Conservation (phyloP, 2,797 vertebrate species). For the Tapirus indicus region DNA sequence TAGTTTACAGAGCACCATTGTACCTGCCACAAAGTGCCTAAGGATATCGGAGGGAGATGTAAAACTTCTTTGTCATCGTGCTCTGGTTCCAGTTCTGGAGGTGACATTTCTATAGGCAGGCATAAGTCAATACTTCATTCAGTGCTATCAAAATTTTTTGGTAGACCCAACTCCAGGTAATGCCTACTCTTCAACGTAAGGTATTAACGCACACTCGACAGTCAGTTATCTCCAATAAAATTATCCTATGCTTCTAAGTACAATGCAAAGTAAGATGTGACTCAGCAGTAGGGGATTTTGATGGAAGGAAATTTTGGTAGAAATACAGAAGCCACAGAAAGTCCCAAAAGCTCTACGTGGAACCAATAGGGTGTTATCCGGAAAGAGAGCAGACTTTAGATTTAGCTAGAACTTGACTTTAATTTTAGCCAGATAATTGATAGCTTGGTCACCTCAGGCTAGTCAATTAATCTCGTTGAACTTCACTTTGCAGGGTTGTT, state of each 20-base stretch:
- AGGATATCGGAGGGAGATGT: not conserved
- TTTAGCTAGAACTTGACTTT: constrained; percentile 18
- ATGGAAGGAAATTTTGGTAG: not conserved
- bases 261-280: not conserved
- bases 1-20: not conserved
- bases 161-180: not conserved
- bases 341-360: not conserved
- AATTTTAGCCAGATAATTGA: not conserved
- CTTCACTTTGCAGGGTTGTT: not conserved
- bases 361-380: not conserved
- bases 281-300: not conserved
- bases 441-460: not conserved
- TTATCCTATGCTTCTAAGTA: not conserved
- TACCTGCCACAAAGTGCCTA: not conserved
- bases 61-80: not conserved
- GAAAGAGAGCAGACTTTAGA: not conserved
- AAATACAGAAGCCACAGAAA: not conserved
- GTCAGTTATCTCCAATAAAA: not conserved
- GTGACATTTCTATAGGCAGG: not conserved
- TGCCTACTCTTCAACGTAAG: not conserved
- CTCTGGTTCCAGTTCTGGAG: not conserved
- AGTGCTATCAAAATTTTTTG: not conserved
- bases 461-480: not conserved
- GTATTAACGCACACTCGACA: not conserved
- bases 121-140: not conserved